Conservation (phyloP, 2,797 vertebrate genomes). For the Percopsis omiscomaycus region DNA sequence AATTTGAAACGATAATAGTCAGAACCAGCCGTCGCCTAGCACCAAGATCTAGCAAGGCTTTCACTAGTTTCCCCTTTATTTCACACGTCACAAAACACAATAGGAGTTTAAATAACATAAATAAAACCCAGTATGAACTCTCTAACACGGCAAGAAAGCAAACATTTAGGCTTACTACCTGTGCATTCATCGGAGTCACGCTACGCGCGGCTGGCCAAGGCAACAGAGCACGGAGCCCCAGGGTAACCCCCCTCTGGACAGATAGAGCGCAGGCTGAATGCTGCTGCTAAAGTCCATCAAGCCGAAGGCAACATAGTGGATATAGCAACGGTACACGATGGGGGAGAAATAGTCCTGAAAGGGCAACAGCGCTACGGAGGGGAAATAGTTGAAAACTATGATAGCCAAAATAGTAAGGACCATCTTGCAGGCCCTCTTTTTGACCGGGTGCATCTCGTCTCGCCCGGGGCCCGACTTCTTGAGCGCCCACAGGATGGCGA, state of each 20-base stretch:
- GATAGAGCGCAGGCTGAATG: constrained; percentile 79
- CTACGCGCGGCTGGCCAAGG: constrained; percentile 4
- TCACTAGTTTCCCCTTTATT: neutral
- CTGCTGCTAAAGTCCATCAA: constrained; percentile 82
- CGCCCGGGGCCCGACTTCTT: constrained; percentile 58
- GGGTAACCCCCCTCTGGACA: constrained; percentile 67
- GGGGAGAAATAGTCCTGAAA: constrained; percentile 71
- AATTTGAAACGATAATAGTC: neutral
- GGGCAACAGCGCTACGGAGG: constrained; percentile 76
- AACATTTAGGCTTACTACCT: neutral
- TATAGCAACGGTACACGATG: constrained; percentile 70
- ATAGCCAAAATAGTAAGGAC: constrained; percentile 79
- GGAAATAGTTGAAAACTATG: constrained; percentile 80
- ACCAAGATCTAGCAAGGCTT: too few relatives aligned
- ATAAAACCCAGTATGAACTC: neutral
- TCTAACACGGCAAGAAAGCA: neutral
- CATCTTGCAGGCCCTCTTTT: constrained; percentile 80
- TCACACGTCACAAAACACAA: neutral
- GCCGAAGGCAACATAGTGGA: constrained; percentile 74
- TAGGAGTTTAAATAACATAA: neutral
- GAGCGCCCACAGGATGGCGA: constrained; percentile 71
- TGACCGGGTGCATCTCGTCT: constrained; percentile 79
- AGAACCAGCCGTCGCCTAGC: too few relatives aligned
- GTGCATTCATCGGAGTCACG: neutral
- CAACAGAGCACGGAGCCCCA: constrained; percentile 39